These are phyloP conservation scores for Ichneumoninae sp. DNA, from an alignment of 2,888 invertebrate genomes.

Conservation along the genomic window DNA sequence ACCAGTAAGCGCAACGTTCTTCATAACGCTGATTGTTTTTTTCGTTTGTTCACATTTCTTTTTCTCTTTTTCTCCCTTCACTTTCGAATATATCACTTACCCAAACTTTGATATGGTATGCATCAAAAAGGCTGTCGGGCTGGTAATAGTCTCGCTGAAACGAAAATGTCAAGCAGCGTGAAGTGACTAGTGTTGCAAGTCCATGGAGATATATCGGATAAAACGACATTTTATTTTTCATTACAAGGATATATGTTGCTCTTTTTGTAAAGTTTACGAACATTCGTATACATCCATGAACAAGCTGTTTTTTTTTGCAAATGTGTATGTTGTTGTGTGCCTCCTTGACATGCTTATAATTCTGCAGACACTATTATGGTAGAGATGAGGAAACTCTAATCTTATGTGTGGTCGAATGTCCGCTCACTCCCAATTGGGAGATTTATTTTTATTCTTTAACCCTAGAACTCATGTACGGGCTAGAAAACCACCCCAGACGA, in stretches of 20 bases:
- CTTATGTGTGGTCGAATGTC: background rate
- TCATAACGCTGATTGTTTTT: conserved; percentile 22
- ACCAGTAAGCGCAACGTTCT: conserved; percentile 76
- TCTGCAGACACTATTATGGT: conserved; percentile 9
- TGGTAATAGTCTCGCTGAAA: conserved; percentile 89
- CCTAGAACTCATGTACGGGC: too few relatives aligned
- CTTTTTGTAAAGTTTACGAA: conserved; percentile 19
- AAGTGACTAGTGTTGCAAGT: conserved; percentile 79
- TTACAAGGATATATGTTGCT: background rate
- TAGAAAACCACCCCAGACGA: too few relatives aligned
- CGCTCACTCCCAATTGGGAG: background rate
- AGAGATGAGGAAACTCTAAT: background rate
- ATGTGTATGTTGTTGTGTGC: conserved; percentile 30
- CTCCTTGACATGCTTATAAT: conserved; percentile 46
- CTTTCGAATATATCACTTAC: conserved; percentile 86
- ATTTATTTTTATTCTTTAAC: background rate
- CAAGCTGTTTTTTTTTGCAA: conserved; percentile 53
- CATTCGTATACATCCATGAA: conserved; percentile 63
- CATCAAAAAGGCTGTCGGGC: conserved; percentile 89
- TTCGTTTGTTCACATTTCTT: conserved; percentile 5
- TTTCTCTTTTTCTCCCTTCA: conserved; percentile 59
- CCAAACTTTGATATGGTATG: conserved; percentile 90
- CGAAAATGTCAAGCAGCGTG: conserved; percentile 85
- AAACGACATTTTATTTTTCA: conserved; percentile 49
- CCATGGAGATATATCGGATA: conserved; percentile 60